These are phyloP conservation scores for Calephelis nemesis DNA, from an alignment of 1,140 invertebrate genomes.

Conservation along the genomic window DNA sequence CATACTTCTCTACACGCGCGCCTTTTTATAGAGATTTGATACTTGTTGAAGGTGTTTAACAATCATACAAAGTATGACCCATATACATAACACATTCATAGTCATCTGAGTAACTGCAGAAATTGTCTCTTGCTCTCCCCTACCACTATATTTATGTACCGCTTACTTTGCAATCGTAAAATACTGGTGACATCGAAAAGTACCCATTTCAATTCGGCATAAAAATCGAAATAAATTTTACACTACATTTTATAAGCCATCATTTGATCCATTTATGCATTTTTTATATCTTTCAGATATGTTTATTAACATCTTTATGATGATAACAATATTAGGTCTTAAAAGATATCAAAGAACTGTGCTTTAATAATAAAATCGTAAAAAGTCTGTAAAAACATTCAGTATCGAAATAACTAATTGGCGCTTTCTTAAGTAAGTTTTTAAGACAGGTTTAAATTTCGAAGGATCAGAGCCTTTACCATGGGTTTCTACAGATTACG, in stretches of 20 bases:
- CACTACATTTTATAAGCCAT: conserved; percentile 1
- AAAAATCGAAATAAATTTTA: conserved; percentile 6
- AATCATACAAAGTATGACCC: not conserved
- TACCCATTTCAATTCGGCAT: conserved; percentile 17
- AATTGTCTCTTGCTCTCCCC: no score
- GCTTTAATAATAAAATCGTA: conserved; percentile 3
- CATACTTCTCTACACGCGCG: no score
- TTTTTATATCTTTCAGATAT: not conserved
- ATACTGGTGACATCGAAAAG: conserved; percentile 16
- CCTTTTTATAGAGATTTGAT: no score
- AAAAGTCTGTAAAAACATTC: not conserved
- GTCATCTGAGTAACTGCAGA: not conserved
- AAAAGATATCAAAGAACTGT: not conserved
- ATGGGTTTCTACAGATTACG: no score
- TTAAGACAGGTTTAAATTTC: not conserved
- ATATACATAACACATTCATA: not conserved
- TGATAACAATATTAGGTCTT: conserved; percentile 7
- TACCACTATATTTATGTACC: conserved; percentile 20
- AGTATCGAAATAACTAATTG: not conserved
- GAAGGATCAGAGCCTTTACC: no score
- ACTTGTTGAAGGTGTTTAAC: no score
- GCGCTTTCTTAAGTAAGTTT: not conserved
- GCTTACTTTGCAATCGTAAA: conserved; percentile 27
- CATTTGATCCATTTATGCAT: conserved; percentile 20
- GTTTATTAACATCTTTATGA: conserved; percentile 3